A percentile compares a stretch with the other conserved stretches of the same genome.
Conservation (phyloP, 2,797 vertebrate genomes). For the Chelon labrosus region DNA sequence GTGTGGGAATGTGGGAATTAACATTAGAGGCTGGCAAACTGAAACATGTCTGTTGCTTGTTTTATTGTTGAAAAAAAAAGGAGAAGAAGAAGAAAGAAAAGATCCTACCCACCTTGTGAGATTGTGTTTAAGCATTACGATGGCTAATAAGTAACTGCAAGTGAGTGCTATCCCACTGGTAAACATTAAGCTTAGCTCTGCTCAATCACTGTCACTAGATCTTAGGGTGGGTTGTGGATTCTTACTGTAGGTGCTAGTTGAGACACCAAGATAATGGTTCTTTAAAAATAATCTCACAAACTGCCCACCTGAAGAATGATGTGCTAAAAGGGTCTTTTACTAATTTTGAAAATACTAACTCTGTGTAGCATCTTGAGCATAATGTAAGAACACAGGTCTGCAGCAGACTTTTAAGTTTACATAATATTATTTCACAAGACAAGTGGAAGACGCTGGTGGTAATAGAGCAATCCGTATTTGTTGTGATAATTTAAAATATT, state of each 20-base stretch:
- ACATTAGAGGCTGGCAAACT: conserved; percentile 6
- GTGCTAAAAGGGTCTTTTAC: no score
- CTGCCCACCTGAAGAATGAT: no score
- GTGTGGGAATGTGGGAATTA: conserved; percentile 19
- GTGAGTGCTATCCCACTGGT: conserved; percentile 50
- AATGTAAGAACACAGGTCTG: neutral
- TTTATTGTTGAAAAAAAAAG: no score
- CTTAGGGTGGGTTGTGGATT: conserved; percentile 4
- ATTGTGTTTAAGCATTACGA: conserved; percentile 33
- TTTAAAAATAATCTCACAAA: neutral
- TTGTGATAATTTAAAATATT: no score
- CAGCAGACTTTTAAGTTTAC: neutral
- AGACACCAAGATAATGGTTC: neutral
- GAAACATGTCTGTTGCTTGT: conserved; percentile 9
- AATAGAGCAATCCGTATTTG: no score
- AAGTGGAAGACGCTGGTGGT: no score
- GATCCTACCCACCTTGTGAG: conserved; percentile 10
- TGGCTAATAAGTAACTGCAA: conserved; percentile 66
- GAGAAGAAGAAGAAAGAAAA: no score
- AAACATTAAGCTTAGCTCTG: conserved; percentile 61
- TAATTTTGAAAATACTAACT: no score
- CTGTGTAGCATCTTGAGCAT: no score
- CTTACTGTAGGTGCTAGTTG: conserved; percentile 5
- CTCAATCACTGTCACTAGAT: conserved; percentile 53
- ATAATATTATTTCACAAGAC: no score